Evolutionary conservation across 2,888 invertebrate genomes (phyloP).

Genomic region (Acleris literana): DNA sequence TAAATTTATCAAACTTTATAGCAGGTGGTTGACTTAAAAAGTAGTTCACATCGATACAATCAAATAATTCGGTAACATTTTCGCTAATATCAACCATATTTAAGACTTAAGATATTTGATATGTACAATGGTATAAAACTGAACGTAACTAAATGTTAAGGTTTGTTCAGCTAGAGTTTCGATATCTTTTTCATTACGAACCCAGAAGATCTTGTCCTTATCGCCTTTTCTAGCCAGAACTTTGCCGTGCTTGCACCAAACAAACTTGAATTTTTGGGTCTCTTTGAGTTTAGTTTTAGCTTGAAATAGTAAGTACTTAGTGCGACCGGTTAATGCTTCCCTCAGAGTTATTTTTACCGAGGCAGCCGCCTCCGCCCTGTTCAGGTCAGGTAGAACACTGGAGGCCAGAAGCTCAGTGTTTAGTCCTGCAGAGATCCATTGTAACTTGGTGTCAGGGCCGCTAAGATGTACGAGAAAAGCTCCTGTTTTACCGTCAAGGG

Average conservation of each 20-base stretch:
- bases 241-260: constrained; percentile 16
- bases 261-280: constrained; percentile 14
- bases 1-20: background rate
- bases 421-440: background rate
- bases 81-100: background rate
- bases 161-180: background rate
- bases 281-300: constrained; percentile 15
- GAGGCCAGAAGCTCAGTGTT: background rate
- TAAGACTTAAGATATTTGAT: background rate
- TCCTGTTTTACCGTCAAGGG: too few species aligned
- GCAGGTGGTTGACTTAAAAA: background rate
- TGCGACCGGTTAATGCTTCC: constrained; percentile 17
- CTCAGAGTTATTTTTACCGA: constrained; percentile 4
- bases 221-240: constrained; percentile 14
- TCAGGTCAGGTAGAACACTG: constrained; percentile 7
- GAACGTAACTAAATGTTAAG: background rate
- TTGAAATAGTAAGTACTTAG: constrained; percentile 14
- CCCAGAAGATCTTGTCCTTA: constrained; percentile 13
- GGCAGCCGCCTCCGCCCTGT: background rate
- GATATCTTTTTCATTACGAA: constrained; percentile 11
- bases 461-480: too few species aligned
- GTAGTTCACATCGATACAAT: background rate
- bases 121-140: background rate
- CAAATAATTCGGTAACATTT: background rate
- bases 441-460: too few species aligned